Percentiles rank a stretch among this genome's conserved stretches.
Evolutionary conservation across 2,113 vertebrate genomes (phyloP).

Genomic region (Campylorhamphus procurvoides): DNA sequence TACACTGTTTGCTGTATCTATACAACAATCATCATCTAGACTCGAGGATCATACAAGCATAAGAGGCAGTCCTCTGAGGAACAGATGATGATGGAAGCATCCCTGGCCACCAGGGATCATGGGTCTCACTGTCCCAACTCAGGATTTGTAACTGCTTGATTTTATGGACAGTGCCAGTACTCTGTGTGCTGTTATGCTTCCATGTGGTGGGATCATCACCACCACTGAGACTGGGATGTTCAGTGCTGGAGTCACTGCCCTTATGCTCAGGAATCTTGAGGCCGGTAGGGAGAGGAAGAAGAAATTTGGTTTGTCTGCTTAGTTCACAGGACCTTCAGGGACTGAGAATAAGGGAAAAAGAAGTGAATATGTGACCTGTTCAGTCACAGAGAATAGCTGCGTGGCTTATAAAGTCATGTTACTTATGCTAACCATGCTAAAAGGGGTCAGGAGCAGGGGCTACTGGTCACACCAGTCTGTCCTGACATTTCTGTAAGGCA

Average conservation of each 20-base stretch:
- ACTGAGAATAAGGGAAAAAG: not conserved
- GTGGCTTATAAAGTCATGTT: not conserved
- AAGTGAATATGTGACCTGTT: accelerated
- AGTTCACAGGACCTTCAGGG: not conserved
- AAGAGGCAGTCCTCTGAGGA: accelerated
- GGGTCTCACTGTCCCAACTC: not conserved
- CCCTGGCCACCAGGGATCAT: not conserved
- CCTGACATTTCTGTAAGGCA: not conserved
- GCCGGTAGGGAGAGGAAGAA: not conserved
- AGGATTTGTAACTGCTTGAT: not conserved
- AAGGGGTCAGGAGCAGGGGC: not conserved
- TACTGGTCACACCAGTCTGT: accelerated
- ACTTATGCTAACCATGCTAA: not conserved
- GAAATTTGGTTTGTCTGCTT: not conserved
- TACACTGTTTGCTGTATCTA: not conserved
- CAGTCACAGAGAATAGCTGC: not conserved
- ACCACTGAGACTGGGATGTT: not conserved
- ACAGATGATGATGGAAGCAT: not conserved
- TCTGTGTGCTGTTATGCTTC: not conserved
- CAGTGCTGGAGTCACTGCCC: accelerated
- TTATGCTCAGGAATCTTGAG: not conserved
- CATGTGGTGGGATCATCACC: accelerated
- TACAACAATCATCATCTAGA: not conserved
- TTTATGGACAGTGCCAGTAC: not conserved
- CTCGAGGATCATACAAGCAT: not conserved